A percentile compares a stretch with the other conserved stretches of the same genome.
Conservation (phyloP, 2,797 vertebrate genomes). For the Lepidocolaptes lacrymiger region DNA sequence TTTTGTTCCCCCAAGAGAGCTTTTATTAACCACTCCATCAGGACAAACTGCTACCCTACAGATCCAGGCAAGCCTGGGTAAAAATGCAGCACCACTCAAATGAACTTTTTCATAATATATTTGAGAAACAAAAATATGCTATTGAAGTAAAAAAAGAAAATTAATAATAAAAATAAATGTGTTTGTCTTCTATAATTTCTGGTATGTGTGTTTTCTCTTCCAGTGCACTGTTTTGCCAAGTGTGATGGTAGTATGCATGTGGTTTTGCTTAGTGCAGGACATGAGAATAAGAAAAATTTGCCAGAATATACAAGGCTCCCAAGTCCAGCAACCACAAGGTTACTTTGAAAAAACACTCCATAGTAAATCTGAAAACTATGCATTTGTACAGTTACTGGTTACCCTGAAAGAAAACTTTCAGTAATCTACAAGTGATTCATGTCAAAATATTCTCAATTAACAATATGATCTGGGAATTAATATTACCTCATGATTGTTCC, state of each 20-base stretch:
- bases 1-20: not conserved
- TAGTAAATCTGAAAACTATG: not conserved
- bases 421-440: not conserved
- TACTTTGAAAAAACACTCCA: not conserved
- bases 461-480: not conserved
- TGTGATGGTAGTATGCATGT: not conserved
- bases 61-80: not conserved
- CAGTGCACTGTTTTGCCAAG: not conserved
- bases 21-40: not conserved
- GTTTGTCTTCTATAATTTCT: not conserved
- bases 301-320: not conserved
- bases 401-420: not conserved
- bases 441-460: not conserved
- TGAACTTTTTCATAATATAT: not conserved
- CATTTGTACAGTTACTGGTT: not conserved
- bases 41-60: not conserved
- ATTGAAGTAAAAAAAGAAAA: not conserved
- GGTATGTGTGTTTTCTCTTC: not conserved
- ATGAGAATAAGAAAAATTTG: not conserved
- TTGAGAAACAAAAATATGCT: not conserved
- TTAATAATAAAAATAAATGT: not conserved
- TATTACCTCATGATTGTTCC: not conserved
- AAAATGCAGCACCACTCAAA: not conserved
- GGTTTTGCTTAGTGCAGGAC: not conserved
- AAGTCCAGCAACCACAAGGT: not conserved